Evolutionary conservation across 2,888 invertebrate species (phyloP).

Genomic region (Pseudococcus jackbeardsleyi): DNA sequence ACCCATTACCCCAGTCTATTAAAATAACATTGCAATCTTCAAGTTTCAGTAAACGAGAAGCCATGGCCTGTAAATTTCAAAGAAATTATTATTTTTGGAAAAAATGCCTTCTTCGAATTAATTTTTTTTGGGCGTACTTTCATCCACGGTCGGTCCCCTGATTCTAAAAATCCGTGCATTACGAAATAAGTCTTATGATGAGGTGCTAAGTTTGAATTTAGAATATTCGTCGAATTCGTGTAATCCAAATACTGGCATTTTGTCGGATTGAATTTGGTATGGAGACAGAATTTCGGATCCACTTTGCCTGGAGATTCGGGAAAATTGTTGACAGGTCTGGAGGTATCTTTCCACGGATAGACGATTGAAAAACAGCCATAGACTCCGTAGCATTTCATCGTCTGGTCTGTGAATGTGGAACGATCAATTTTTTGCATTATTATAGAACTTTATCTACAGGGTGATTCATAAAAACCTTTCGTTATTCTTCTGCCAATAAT

Average conservation of each 20-base stretch:
- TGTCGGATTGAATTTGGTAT: constrained; percentile 72
- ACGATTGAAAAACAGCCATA: constrained; percentile 86
- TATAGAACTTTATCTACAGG: too few relatives aligned
- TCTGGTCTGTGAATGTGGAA: constrained; percentile 58
- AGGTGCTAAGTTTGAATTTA: constrained; percentile 76
- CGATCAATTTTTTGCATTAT: too few relatives aligned
- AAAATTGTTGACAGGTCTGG: constrained; percentile 84
- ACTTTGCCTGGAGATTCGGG: constrained; percentile 80
- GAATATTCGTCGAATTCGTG: constrained; percentile 77
- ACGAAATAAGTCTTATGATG: constrained; percentile 80
- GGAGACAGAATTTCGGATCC: constrained; percentile 75
- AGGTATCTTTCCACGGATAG: constrained; percentile 82
- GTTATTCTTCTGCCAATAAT: too few relatives aligned
- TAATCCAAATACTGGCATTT: constrained; percentile 76
- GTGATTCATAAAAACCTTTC: too few relatives aligned
- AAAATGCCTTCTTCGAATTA: background rate
- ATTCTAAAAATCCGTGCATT: constrained; percentile 89
- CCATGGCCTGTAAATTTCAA: constrained; percentile 73
- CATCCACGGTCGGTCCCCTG: constrained; percentile 86
- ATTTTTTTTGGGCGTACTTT: constrained; percentile 69
- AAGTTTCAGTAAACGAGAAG: constrained; percentile 79
- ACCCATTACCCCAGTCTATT: constrained; percentile 89
- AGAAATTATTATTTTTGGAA: background rate
- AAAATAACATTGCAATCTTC: constrained; percentile 82
- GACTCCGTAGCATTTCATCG: constrained; percentile 78